Evolutionary conservation across 2,113 vertebrate genomes (phyloP).

Genomic region (Ia io): DNA sequence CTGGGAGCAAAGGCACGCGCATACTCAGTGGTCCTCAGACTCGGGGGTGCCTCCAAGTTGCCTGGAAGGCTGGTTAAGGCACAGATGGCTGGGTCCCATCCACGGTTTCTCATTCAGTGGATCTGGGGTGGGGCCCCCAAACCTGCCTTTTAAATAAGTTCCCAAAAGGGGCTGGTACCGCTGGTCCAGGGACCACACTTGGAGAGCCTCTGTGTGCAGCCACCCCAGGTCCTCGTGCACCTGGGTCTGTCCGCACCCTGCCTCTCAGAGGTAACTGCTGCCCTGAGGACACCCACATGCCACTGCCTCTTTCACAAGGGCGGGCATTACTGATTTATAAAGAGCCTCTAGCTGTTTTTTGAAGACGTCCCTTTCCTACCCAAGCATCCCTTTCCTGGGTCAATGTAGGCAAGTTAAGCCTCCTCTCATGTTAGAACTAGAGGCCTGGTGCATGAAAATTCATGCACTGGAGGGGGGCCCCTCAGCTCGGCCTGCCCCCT

Average conservation of each 20-base stretch:
- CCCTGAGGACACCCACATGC: neutral
- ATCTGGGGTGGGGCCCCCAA: neutral
- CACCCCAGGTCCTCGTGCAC: accelerated
- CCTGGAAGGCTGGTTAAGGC: neutral
- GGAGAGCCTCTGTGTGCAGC: accelerated
- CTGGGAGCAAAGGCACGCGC: neutral
- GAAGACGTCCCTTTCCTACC: neutral
- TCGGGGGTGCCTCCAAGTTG: neutral
- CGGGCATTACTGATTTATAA: neutral
- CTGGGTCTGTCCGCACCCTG: no score
- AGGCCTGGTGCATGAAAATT: no score
- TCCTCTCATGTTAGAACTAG: no score
- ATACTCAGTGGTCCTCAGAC: neutral
- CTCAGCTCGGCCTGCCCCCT: no score
- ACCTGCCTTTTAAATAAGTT: neutral
- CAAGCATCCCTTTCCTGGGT: neutral
- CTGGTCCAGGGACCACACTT: neutral
- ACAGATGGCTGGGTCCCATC: neutral
- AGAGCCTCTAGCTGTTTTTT: neutral
- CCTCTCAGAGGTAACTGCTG: neutral
- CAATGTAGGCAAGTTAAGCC: neutral
- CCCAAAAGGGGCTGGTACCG: neutral
- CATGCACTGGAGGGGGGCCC: no score
- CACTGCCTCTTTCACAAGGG: neutral
- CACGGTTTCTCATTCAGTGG: neutral